phyloP scores from a whole-genome alignment of 2,797 vertebrate genomes.

The Xiphophorus birchmanni region DNA sequence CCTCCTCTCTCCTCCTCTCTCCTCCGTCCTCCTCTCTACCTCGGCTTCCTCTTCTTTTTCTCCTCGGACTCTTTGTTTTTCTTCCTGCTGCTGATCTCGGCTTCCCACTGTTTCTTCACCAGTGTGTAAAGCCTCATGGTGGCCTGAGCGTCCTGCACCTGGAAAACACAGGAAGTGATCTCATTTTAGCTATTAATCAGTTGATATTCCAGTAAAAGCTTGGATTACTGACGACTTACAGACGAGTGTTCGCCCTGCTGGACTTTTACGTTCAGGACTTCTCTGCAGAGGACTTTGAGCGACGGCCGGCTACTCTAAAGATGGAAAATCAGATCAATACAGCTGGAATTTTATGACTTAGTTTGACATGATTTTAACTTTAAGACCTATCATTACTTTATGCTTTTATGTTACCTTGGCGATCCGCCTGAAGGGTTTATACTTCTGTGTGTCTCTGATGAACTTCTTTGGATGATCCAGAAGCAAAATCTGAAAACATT shows the following conservation, averaged over 20 bases:
- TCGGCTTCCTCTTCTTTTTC: conserved; percentile 52
- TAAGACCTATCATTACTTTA: too few relatives aligned
- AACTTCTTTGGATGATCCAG: conserved; percentile 93
- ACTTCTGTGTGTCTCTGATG: conserved; percentile 94
- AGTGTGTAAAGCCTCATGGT: conserved; percentile 93
- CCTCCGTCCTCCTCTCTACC: not conserved
- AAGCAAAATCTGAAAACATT: conserved; percentile 85
- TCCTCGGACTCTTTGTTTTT: conserved; percentile 44
- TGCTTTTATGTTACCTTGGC: conserved; percentile 75
- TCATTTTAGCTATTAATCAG: not conserved
- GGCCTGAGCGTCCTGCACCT: conserved; percentile 95
- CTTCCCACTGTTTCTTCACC: conserved; percentile 91
- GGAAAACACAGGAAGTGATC: not conserved
- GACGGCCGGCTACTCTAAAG: conserved; percentile 85
- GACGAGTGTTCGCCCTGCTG: conserved; percentile 94
- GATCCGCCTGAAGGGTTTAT: conserved; percentile 88
- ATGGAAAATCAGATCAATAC: conserved; percentile 1
- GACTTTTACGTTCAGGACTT: conserved; percentile 87
- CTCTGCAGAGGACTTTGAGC: conserved; percentile 86
- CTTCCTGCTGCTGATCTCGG: conserved; percentile 64
- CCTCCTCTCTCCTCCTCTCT: not conserved
- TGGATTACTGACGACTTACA: conserved; percentile 74
- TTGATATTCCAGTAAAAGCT: not conserved
- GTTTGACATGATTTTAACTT: not conserved
- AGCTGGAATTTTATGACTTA: not conserved